Base-by-base conservation (phyloP, 2,797 vertebrate genomes). In the Pangasius larnaudii region DNA sequence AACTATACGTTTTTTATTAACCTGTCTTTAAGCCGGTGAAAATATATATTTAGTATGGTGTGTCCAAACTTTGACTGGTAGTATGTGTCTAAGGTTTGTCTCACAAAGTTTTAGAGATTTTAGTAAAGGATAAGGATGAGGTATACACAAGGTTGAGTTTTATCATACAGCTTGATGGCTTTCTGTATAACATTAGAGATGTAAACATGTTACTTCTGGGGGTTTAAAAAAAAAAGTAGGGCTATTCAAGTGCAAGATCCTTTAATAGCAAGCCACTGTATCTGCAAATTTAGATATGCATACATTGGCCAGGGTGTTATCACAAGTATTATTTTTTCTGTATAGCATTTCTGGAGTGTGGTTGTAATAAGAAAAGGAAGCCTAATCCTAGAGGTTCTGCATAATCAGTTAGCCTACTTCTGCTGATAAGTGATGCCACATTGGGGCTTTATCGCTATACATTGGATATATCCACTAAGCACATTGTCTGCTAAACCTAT, bases 381-480 rank as follows among this genome's bases (percentile, higher is more conserved):
- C 58, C 58, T 78, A 78, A 65, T 86, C 59, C 74, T 65, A 6
- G 46, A 81, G 86, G 69, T 74, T 61, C 46, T 61, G 58, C 86
- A 83, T 63, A 84, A 87, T 87, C n/a, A 83, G 42, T 39, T 83
- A 87, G 85, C 85, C 85, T 87, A 74, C 71, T 88, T 87, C 63
- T 59, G 39, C 65, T 81, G 75, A 80, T 59, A 72, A 51, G 63
- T 82, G 46, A 74, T 79, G 59, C 82, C 46, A 13, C 53, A 79
- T 75, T 56, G 71, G 39, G 36, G 82, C 83, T 67, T 58, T 87
- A 58, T 33, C 79, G 36, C 83, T 77, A 72, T 91, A 86, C 42
- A 0, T 65, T 80, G 81, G 77, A 65, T 82, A 49, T 84, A 78
- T 69, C 56, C 85, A 88, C 87, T 85, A 89, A 87, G 77, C 78